Evolutionary conservation across 2,797 vertebrate species (phyloP), one percentile per base, ranked within the genome.

Genomic region (Tragopan temminckii): DNA sequence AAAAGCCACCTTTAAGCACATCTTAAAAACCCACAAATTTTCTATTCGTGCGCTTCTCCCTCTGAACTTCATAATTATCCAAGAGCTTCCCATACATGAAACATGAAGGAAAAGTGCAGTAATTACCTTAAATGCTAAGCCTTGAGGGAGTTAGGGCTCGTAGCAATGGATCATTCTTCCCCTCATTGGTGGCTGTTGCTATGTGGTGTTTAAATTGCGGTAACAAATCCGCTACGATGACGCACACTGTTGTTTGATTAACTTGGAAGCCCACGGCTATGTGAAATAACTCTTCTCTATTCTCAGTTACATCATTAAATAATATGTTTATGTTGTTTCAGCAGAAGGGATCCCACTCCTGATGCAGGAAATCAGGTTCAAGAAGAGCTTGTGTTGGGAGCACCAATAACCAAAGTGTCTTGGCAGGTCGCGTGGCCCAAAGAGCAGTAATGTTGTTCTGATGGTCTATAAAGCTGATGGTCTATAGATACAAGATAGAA

Each of bases 51-150:
- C 66, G 53, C 31, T 67, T 88, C 59, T 7, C 46, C 55, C 45
- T 52, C 66, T 31, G 62, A 93, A 93, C 45, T 5, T 14, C 20
- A 18, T 59, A 62, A 87, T 89, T 93, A 91, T 43, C 75, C 46
- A 33, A 66, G 68, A 83, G 62, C 42, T 87, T 93, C 78, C 72
- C 0, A 1, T 31, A 24, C 2, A 6, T 6, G 50, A 90, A 76
- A 91, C 80, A n/a, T 15, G 70, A 90, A 94, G 78, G 71, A 62
- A 74, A 31, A 89, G 77, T 6, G 52, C 74, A 88, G 33, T 59
- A 86, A 94, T 81, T 93, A 84, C 82, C 67, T 92, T 70, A 80
- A 90, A 92, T 53, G 66, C 70, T 80, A 11, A 80, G 61, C 66
- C 87, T 38, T 18, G 3, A 61, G 85, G 87, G 87, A 89, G 72